These are phyloP conservation scores for Vireo altiloquus DNA, from an alignment of 2,113 vertebrate species.

Conservation along the genomic window DNA sequence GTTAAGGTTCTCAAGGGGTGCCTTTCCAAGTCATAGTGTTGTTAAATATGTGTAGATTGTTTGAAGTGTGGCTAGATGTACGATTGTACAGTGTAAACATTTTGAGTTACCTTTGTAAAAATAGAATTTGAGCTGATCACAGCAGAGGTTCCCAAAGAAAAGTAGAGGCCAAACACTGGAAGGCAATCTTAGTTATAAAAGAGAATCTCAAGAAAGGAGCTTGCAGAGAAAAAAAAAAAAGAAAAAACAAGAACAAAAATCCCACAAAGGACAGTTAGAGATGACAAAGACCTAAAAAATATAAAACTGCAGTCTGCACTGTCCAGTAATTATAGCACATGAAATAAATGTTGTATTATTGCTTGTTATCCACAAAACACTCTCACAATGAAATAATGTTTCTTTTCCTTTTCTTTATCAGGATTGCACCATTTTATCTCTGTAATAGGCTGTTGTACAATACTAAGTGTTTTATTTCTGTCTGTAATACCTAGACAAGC, in stretches of 20 bases:
- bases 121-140: neutral
- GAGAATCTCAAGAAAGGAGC: neutral
- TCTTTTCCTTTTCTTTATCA: constrained; percentile 43
- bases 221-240: neutral
- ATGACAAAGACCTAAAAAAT: neutral
- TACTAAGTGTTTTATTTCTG: constrained; percentile 39
- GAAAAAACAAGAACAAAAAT: neutral
- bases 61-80: neutral
- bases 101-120: neutral
- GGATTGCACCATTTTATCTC: constrained; percentile 27
- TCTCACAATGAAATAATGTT: constrained; percentile 18
- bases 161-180: neutral
- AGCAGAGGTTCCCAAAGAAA: neutral
- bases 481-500: constrained; percentile 14
- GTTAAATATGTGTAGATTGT: neutral
- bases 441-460: constrained; percentile 11
- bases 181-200: neutral
- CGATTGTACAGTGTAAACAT: neutral
- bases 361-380: neutral
- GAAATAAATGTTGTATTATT: constrained; percentile 14
- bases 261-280: neutral
- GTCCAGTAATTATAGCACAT: neutral
- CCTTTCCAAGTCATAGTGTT: neutral
- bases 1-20: neutral
- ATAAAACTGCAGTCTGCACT: neutral